Evolutionary conservation across 2,888 invertebrate species (phyloP).

Genomic region (Dynastes hyllus): DNA sequence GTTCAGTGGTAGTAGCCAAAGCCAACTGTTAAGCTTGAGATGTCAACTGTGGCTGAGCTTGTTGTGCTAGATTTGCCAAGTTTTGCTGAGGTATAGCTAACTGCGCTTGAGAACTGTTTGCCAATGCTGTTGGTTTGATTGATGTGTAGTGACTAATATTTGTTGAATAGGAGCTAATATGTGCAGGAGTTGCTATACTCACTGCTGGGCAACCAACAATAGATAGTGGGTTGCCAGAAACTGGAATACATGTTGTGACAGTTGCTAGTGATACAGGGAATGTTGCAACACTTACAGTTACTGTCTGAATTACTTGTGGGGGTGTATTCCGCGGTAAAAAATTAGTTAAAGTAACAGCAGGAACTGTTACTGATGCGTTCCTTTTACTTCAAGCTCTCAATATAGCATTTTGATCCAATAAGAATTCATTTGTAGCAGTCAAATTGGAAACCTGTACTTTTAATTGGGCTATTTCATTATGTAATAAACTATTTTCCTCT

Average conservation of each 20-base stretch:
- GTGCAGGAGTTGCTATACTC: slow-evolving; percentile 75
- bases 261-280: slow-evolving; percentile 78
- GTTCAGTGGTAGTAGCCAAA: slow-evolving; percentile 65
- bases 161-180: slow-evolving; percentile 71
- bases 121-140: slow-evolving; percentile 67
- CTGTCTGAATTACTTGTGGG: slow-evolving; percentile 71
- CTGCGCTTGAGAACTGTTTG: slow-evolving; percentile 68
- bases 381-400: slow-evolving; percentile 77
- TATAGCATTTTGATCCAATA: slow-evolving; percentile 85
- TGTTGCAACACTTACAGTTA: slow-evolving; percentile 76
- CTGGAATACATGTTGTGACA: slow-evolving; percentile 72
- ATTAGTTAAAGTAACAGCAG: slow-evolving; percentile 76
- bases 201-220: slow-evolving; percentile 75
- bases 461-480: slow-evolving; percentile 80
- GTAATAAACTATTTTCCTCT: slow-evolving; percentile 80
- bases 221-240: slow-evolving; percentile 73
- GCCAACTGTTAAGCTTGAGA: slow-evolving; percentile 67
- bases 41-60: slow-evolving; percentile 64
- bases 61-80: slow-evolving; percentile 67
- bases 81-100: slow-evolving; percentile 69
- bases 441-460: slow-evolving; percentile 82
- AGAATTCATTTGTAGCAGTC: slow-evolving; percentile 85
- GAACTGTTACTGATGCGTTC: slow-evolving; percentile 75
- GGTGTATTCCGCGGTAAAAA: slow-evolving; percentile 72
- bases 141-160: slow-evolving; percentile 70